Evolutionary conservation across 2,888 invertebrate genomes (phyloP).

Genomic region (Melanostoma scalare): DNA sequence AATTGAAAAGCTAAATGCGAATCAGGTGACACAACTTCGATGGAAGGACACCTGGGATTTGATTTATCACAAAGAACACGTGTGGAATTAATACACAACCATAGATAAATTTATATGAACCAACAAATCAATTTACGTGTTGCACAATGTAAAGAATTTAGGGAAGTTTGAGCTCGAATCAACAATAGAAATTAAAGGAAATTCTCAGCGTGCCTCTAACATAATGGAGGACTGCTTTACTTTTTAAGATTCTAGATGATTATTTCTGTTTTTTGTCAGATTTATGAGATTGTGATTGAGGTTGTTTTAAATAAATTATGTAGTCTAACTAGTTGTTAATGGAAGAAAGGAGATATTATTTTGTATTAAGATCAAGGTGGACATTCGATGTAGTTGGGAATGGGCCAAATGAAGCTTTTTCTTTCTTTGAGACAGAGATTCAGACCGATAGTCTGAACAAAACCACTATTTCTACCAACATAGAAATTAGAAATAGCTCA

Average conservation of each 20-base stretch:
- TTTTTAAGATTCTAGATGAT: neutral
- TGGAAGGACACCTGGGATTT: conserved; percentile 98
- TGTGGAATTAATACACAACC: conserved; percentile 13
- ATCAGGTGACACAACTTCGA: conserved; percentile 89
- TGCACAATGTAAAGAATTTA: neutral
- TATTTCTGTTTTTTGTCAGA: conserved; percentile 30
- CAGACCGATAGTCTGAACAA: no score
- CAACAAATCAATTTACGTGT: no score
- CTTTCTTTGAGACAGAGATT: no score
- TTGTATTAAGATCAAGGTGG: no score
- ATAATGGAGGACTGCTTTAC: no score
- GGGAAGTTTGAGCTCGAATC: conserved; percentile 1
- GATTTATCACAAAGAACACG: conserved; percentile 88
- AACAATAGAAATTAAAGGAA: no score
- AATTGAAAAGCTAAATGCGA: conserved; percentile 87
- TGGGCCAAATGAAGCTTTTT: no score
- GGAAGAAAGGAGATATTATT: neutral
- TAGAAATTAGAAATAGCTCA: no score
- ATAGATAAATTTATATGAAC: no score
- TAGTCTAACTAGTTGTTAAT: conserved; percentile 6
- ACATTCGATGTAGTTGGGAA: no score
- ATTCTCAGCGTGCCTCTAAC: no score
- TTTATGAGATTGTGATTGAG: conserved; percentile 46
- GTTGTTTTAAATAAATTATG: conserved; percentile 48
- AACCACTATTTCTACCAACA: no score